phyloP scores from a whole-genome alignment of 2,113 vertebrate species.

The Oreochromis tanganicae region DNA sequence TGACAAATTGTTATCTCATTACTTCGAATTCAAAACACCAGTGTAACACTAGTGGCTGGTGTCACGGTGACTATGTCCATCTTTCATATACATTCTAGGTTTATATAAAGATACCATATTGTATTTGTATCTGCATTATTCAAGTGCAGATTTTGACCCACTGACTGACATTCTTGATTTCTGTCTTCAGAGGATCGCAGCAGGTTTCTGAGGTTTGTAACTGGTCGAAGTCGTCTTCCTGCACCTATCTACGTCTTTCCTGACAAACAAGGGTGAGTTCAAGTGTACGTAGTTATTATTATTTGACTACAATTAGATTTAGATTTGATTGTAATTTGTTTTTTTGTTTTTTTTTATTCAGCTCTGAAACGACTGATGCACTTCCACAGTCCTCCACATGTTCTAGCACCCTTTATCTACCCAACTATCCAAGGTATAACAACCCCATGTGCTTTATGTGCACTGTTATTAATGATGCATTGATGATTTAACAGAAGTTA shows the following conservation, averaged over 20 bases:
- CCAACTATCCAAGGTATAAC: conserved; percentile 88
- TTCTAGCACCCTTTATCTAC: conserved; percentile 93
- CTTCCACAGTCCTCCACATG: conserved; percentile 96
- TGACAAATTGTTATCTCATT: no score
- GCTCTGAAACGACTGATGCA: conserved; percentile 92
- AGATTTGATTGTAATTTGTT: neutral
- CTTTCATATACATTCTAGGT: neutral
- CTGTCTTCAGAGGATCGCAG: conserved; percentile 89
- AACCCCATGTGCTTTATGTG: neutral
- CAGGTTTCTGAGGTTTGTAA: conserved; percentile 95
- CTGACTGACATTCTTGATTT: neutral
- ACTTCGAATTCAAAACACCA: no score
- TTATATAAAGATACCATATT: neutral
- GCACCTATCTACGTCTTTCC: conserved; percentile 94
- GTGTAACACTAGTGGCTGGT: no score
- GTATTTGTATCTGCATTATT: neutral
- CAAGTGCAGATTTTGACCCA: neutral
- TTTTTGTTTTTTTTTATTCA: conserved; percentile 33
- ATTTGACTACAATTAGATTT: neutral
- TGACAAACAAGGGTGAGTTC: conserved; percentile 86
- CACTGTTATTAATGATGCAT: neutral
- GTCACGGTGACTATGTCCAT: no score
- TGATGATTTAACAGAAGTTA: neutral
- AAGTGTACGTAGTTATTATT: neutral
- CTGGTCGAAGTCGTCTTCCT: conserved; percentile 93